Evolutionary conservation across 2,797 vertebrate species (phyloP).

Genomic region (Chelonia mydas): DNA sequence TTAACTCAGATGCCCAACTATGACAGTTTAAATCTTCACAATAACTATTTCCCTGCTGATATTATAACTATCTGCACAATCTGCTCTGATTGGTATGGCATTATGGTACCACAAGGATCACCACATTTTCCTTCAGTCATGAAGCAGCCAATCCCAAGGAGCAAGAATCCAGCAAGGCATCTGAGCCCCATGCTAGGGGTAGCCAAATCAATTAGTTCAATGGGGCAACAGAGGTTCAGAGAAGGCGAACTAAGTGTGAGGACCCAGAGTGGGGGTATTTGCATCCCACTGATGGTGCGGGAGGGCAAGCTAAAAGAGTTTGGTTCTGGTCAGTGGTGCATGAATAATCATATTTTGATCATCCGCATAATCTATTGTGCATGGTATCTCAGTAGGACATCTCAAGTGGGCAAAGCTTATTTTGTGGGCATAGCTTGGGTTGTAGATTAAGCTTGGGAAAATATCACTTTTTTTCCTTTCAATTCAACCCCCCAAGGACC

Average conservation of each 20-base stretch:
- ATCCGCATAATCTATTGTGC: not conserved
- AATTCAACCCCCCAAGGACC: not conserved
- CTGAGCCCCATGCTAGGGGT: not conserved
- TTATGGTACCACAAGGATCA: not conserved
- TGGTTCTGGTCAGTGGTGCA: not conserved
- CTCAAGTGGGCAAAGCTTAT: fast-evolving
- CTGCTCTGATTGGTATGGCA: not conserved
- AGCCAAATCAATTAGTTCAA: not conserved
- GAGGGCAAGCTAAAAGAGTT: not conserved
- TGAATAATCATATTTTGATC: not conserved
- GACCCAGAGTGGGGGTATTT: not conserved
- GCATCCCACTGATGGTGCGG: not conserved
- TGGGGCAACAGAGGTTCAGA: not conserved
- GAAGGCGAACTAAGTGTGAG: not conserved
- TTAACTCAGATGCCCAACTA: not conserved
- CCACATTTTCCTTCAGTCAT: not conserved
- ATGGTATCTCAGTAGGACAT: not conserved
- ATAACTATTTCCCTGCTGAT: not conserved
- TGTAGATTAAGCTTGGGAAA: not conserved
- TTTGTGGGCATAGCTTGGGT: not conserved
- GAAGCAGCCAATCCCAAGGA: not conserved
- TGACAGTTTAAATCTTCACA: not conserved
- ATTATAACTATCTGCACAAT: not conserved
- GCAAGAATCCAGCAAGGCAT: not conserved
- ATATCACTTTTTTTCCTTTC: not conserved